Base-by-base conservation (phyloP, 1,140 invertebrate genomes). In the Tetraneura akinire region DNA sequence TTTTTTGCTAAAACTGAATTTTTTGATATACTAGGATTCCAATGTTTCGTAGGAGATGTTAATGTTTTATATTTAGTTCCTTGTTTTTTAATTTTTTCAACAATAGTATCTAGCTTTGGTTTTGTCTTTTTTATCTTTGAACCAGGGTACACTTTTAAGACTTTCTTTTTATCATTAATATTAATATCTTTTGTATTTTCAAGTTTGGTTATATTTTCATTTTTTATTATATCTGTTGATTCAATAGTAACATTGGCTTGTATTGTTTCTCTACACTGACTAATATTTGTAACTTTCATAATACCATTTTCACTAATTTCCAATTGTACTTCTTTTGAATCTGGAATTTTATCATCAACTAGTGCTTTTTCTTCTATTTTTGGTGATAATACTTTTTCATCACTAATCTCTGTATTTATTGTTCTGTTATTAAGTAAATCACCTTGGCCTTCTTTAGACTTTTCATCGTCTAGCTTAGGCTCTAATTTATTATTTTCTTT, bases 261-360 rank as follows among this genome's bases (percentile, higher is more conserved):
- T n/a, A 74, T 81, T 14, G 66, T 45, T 23, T 53, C 49, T 45
- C 51, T 47, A 37, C 49, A 60, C 10, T 66, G 66, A 32, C 14
- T 23, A 37, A 78, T 53, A 47, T 62, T 76, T 47, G 78, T 70
- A 16, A 90, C 89, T 84, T 90, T 90, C 88, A 91, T 91, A 26
- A 91, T 89, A 37, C 90, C 91, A 80, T 89, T 90, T 84, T 92
- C 90, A 80, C 90, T 91, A 78, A 91, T 91, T 83, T 90, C 88
- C 18, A 92, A 84, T 81, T 91, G 90, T 49, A 91, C 90, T 84
- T 91, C 90, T 83, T 90, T 91, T 88, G 89, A 90, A 78, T 78
- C 53, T 18, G 37, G 18, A 18, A 45, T 26, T 57, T 82, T 82
- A 16, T 80, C 78, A 68, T 16, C 26, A 16, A 47, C 29, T 16